Evolutionary conservation across 1,140 invertebrate genomes (phyloP).

Genomic region (Drosophila malerkotliana): DNA sequence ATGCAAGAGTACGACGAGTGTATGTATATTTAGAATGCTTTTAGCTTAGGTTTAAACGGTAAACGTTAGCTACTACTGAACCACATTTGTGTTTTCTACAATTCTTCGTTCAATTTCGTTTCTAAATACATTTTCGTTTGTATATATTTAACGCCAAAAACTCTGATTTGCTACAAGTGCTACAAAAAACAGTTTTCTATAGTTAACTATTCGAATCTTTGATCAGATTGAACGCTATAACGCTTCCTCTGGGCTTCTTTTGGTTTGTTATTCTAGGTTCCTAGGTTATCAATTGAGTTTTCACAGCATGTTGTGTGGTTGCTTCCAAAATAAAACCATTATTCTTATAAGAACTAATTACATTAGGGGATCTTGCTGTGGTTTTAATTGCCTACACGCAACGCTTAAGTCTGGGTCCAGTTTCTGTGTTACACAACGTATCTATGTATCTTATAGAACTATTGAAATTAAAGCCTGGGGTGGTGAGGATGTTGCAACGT

Average conservation of each 20-base stretch:
- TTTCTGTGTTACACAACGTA: constrained; percentile 30
- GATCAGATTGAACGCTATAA: constrained; percentile 8
- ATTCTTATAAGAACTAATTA: constrained; percentile 53
- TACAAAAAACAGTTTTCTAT: constrained; percentile 62
- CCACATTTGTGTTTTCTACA: constrained; percentile 64
- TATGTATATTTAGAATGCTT: constrained; percentile 54
- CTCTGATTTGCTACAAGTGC: constrained; percentile 51
- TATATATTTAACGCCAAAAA: constrained; percentile 56
- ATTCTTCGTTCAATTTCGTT: constrained; percentile 34
- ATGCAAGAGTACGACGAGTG: constrained; percentile 8
- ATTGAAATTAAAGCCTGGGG: constrained; percentile 50
- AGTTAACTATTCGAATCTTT: constrained; percentile 42
- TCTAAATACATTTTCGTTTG: constrained; percentile 41
- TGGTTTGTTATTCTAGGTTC: constrained; percentile 24
- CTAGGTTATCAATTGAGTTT: constrained; percentile 53
- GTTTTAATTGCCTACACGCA: constrained; percentile 66
- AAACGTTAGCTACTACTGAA: constrained; percentile 66
- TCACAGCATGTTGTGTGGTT: constrained; percentile 71
- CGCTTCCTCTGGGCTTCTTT: background rate
- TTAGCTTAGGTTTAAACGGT: constrained; percentile 59
- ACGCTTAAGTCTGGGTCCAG: constrained; percentile 53
- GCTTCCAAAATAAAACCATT: constrained; percentile 36
- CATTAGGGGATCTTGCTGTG: constrained; percentile 40
- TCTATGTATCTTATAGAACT: constrained; percentile 31
- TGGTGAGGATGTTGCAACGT: constrained; percentile 19